Conservation (phyloP, 2,113 vertebrate species). For the Anseranas semipalmata region DNA sequence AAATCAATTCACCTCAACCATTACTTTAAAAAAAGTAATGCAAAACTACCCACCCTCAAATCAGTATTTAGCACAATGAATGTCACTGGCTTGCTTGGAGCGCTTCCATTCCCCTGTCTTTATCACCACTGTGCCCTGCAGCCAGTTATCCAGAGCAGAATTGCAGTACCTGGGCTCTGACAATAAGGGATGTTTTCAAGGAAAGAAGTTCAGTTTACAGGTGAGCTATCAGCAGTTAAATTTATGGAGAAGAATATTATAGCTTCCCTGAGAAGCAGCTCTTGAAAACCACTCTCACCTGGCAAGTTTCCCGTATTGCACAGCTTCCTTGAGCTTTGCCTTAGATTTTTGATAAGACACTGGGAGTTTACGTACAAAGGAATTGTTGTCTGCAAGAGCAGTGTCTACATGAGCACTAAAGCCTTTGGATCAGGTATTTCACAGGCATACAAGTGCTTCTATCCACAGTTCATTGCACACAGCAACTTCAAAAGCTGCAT, state of each 20-base stretch:
- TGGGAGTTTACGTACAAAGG: not conserved
- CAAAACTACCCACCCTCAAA: not conserved
- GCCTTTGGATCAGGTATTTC: not conserved
- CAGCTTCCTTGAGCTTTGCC: not conserved
- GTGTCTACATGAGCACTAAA: not conserved
- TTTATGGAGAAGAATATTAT: not conserved
- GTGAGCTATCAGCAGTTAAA: not conserved
- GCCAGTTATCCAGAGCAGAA: rapidly evolving
- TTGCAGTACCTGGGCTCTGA: rapidly evolving
- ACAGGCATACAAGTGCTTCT: not conserved
- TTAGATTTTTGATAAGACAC: not conserved
- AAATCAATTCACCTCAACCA: not conserved
- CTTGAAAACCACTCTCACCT: not conserved
- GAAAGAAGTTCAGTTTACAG: not conserved
- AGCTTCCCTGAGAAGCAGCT: not conserved
- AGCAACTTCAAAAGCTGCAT: not conserved
- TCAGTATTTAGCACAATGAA: rapidly evolving
- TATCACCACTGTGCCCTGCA: not conserved
- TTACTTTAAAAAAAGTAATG: not conserved
- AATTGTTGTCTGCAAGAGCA: not conserved
- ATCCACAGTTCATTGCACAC: not conserved
- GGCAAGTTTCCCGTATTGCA: rapidly evolving
- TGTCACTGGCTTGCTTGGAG: not conserved
- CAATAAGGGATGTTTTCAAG: not conserved
- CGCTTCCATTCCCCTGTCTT: not conserved